Evolutionary conservation across 1,140 invertebrate species (phyloP).

Genomic region (Zaprionus ghesquierei): DNA sequence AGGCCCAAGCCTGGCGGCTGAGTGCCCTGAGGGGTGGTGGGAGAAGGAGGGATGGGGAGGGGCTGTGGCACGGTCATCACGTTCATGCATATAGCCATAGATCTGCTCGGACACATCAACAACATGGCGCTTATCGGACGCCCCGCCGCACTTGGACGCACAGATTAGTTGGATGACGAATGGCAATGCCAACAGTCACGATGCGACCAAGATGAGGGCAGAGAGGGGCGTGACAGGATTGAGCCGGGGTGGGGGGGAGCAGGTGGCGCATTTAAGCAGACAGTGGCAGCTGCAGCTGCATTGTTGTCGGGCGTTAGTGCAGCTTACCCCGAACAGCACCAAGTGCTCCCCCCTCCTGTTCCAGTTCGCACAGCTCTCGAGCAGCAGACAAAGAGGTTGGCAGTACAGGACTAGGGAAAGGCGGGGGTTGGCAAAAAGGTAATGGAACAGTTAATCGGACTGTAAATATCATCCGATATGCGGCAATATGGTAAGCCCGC

Average conservation of each 20-base stretch:
- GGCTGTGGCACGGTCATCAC: conserved; percentile 18
- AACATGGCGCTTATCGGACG: conserved; percentile 37
- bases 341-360: not conserved
- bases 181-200: conserved; percentile 28
- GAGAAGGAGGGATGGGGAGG: not conserved
- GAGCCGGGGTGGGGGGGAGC: not conserved
- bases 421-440: not conserved
- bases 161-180: conserved; percentile 45
- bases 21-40: no score
- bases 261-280: not conserved
- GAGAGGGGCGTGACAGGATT: not conserved
- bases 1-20: not conserved
- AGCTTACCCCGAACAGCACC: not conserved
- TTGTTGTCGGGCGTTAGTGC: conserved; percentile 11
- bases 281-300: conserved; percentile 6
- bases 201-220: not conserved
- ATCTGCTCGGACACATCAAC: conserved; percentile 37
- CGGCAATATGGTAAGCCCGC: not conserved
- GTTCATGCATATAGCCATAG: conserved; percentile 36
- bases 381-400: not conserved
- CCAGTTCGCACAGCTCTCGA: not conserved
- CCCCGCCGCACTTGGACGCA: conserved; percentile 9
- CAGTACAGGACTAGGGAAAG: not conserved
- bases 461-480: not conserved
- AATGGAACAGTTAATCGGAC: conserved; percentile 16